Evolutionary conservation across 1,140 invertebrate species (phyloP), one percentile per base, ranked within the genome.

Genomic region (Coelopa frigida): DNA sequence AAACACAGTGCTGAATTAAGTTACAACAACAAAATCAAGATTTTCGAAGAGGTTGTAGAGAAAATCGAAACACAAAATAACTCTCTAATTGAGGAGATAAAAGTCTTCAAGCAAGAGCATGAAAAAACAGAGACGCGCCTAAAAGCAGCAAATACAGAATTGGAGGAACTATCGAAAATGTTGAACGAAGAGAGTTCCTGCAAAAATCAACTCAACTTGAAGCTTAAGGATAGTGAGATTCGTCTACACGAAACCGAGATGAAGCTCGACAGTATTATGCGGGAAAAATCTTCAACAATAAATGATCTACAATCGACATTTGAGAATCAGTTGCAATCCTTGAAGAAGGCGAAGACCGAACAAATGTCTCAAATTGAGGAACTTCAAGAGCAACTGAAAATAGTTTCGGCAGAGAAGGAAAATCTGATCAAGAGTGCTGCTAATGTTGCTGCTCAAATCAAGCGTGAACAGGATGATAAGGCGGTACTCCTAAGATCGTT

Each of bases 401-500:
- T 31, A 12, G 24, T 31, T 17, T 5, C 4, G 6, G 38, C 38
- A 3, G 35, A 44, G n/a, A 44, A 44, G n/a, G 35, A 44, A n/a
- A 18, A 27, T 5, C 18, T 49, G 8, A 12, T 7, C 20, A 39
- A 44, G n/a, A 33, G 40, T 27, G 26, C 27, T 2, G 12, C 27
- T 4, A 21, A 23, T 1, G 24, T 23, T 3, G 6, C 10, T 7
- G 14, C 42, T 32, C 41, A 49, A 38, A 18, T 49, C 12, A 5
- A 22, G 7, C 27, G 36, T 11, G 47, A 49, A 37, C 47, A 49
- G 32, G 33, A 49, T 14, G 47, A 49, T n/a, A 49, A 49, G 27
- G 14, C 41, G 3, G 15, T 39, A 2, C 11, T 49, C 11, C 23
- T 49, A 8, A 8, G 37, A 1, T 49, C 47, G 7, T 18, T 49